Evolutionary conservation across 2,888 invertebrate genomes (phyloP).

Genomic region (Pollenia labialis): DNA sequence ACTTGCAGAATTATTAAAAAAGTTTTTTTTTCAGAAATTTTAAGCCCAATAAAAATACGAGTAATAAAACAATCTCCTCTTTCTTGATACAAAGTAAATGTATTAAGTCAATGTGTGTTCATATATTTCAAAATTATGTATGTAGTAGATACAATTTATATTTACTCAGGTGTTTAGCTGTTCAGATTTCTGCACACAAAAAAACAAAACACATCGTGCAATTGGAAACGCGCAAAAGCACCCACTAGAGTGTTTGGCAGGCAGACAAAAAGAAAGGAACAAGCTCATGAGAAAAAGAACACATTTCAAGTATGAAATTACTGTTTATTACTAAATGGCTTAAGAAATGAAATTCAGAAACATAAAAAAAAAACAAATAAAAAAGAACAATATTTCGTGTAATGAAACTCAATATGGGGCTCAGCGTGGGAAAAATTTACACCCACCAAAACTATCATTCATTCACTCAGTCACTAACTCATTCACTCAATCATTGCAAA

Average conservation of each 20-base stretch:
- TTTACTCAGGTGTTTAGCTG: slow-evolving; percentile 65
- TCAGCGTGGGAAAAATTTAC: slow-evolving; percentile 71
- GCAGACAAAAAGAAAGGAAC: background rate
- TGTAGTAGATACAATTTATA: slow-evolving; percentile 61
- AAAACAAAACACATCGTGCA: slow-evolving; percentile 7
- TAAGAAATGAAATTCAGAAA: slow-evolving; percentile 52
- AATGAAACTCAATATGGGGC: slow-evolving; percentile 62
- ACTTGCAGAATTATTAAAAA: slow-evolving; percentile 35
- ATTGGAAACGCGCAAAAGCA: slow-evolving; percentile 62
- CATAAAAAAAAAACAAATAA: background rate
- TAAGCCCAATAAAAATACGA: slow-evolving; percentile 45
- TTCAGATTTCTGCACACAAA: slow-evolving; percentile 49
- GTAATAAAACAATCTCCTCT: slow-evolving; percentile 64
- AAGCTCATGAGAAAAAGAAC: slow-evolving; percentile 40
- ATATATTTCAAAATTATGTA: background rate
- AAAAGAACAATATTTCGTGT: slow-evolving; percentile 9
- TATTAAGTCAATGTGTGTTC: background rate
- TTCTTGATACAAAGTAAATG: slow-evolving; percentile 23
- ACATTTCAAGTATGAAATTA: slow-evolving; percentile 55
- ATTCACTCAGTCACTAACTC: slow-evolving; percentile 11
- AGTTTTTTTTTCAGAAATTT: slow-evolving; percentile 6
- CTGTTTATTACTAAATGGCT: slow-evolving; percentile 33
- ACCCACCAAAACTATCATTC: slow-evolving; percentile 62
- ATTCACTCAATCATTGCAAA: slow-evolving; percentile 34
- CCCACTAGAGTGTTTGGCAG: slow-evolving; percentile 59